These are phyloP conservation scores for Hylaeus anthracinus DNA, from an alignment of 1,140 invertebrate species.

Conservation along the genomic window DNA sequence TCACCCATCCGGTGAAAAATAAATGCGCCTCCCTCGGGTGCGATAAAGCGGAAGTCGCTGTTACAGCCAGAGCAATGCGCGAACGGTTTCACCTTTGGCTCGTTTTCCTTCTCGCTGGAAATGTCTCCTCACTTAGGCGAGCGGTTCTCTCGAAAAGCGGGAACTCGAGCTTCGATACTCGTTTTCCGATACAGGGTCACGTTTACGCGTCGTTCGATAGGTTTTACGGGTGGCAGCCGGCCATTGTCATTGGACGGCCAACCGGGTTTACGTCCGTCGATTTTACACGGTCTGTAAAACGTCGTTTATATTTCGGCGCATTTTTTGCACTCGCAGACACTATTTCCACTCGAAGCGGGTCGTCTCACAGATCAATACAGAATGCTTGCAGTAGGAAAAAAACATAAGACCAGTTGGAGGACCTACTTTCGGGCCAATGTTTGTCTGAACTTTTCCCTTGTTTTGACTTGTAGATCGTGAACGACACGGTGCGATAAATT, in stretches of 20 bases:
- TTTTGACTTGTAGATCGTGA: too few relatives aligned
- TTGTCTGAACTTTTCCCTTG: too few relatives aligned
- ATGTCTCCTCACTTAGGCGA: not conserved
- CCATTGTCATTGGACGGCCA: not conserved
- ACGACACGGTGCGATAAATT: too few relatives aligned
- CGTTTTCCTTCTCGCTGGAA: too few relatives aligned
- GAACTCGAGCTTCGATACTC: not conserved
- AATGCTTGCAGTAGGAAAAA: too few relatives aligned
- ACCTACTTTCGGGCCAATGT: too few relatives aligned
- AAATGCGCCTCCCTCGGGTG: not conserved
- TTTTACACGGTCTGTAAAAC: not conserved
- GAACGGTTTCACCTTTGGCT: not conserved
- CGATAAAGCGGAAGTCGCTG: constrained; percentile 1
- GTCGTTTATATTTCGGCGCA: not conserved
- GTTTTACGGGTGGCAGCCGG: not conserved
- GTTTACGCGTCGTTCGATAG: not conserved
- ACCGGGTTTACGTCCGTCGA: constrained; percentile 3
- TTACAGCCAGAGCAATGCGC: not conserved
- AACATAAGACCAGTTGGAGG: too few relatives aligned
- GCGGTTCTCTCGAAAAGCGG: not conserved
- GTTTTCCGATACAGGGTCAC: not conserved
- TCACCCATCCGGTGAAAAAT: not conserved
- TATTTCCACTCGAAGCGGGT: not conserved
- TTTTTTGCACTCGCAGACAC: not conserved
- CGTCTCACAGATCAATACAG: not conserved